Percentiles rank a stretch among this genome's conserved stretches.
Evolutionary conservation across 2,888 invertebrate species (phyloP).

Genomic region (Rhopalosiphum nymphaeae): DNA sequence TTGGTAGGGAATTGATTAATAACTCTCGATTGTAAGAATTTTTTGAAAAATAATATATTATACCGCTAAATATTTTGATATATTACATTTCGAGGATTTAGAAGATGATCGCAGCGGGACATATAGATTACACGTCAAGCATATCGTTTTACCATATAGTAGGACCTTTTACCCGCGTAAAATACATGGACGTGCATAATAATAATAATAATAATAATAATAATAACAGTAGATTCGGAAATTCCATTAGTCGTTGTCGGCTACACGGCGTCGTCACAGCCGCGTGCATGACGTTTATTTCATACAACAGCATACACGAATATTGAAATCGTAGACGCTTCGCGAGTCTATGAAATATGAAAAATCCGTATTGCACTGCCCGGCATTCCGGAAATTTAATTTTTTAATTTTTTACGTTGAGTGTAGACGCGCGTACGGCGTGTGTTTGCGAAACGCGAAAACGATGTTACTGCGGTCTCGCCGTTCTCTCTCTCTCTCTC

Average conservation of each 20-base stretch:
- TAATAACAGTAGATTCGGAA: not conserved
- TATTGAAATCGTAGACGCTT: slow-evolving; percentile 11
- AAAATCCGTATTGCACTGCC: not conserved
- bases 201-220: not conserved
- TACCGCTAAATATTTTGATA: slow-evolving; percentile 49
- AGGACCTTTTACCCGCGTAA: not conserved
- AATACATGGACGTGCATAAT: not conserved
- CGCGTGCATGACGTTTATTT: not conserved
- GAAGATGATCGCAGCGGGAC: slow-evolving; percentile 53
- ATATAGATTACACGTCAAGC: slow-evolving; percentile 55
- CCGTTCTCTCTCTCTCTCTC: not conserved
- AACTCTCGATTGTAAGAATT: slow-evolving; percentile 18
- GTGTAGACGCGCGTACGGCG: too few species aligned
- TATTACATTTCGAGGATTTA: slow-evolving; percentile 14
- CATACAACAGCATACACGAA: not conserved
- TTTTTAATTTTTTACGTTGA: too few species aligned
- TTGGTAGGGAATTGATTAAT: slow-evolving; percentile 44
- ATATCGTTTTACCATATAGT: slow-evolving; percentile 53
- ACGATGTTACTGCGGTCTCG: not conserved
- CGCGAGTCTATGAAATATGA: not conserved
- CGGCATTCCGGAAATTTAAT: not conserved
- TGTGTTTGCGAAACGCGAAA: too few species aligned
- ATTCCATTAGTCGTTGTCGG: slow-evolving; percentile 22
- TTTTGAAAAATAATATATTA: slow-evolving; percentile 44
- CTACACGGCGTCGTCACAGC: not conserved